Base-by-base conservation (phyloP, 2,888 invertebrate species). In the Odontothrips loti region DNA sequence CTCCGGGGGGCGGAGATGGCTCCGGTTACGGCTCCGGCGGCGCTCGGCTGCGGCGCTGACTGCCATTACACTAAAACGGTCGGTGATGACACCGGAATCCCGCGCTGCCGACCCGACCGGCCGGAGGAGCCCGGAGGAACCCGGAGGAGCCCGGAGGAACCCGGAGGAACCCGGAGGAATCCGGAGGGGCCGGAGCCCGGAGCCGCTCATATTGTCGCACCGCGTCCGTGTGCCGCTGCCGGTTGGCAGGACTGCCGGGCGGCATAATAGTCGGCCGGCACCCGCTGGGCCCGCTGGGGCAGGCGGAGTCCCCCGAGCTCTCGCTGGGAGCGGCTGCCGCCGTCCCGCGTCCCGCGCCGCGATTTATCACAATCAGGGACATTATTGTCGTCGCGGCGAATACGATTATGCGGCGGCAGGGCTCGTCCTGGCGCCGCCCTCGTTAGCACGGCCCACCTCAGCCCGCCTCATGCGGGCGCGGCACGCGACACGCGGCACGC, bases 111-210 rank as follows among this genome's bases (percentile, higher is more conserved):
- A 68, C 75, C 63, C 63, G 75, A 80, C 23, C 47, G 83, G 83
- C 27, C 63, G 80, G 63, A 12, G 80, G 81, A 80, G 80, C 47
- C 80, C 80, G 80, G n/a, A n/a, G 81, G 83, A 79, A 79, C 82
- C 82, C 80, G 84, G 82, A 81, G 83, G 82, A 63, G 47, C 43
- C 29, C 80, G 82, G n/a, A n/a, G 83, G 83, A 82, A 82, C 84
- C 29, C 79, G 82, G 81, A 23, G 82, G 82, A 23, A 51, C 75
- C 79, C 29, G 79, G 63, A 80, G 79, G 17, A 83, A 82, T 47
- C 79, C 79, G 11, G 81, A 51, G 6, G 80, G 79, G 47, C n/a
- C n/a, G 23, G 80, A 80, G n/a, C 6, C 79, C 47, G 15, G 34
- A 6, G 34, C 3, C 34, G 34, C 34, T 6, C 6, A 43, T 43